These are phyloP conservation scores for Caerostris darwini DNA, from an alignment of 1,140 invertebrate genomes.

Conservation along the genomic window DNA sequence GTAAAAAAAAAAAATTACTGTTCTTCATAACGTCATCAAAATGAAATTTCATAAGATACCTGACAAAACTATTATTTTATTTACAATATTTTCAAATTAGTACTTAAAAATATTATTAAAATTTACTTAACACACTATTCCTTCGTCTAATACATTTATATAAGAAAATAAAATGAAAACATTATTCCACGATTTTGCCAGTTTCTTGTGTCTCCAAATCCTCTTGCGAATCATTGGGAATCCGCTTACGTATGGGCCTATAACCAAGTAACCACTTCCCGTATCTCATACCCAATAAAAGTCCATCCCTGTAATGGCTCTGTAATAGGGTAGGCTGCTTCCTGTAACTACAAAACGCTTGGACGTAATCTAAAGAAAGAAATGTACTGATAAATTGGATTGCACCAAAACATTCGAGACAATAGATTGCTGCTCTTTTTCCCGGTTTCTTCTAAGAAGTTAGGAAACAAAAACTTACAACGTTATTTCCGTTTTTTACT, in stretches of 20 bases:
- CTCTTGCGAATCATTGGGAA: neutral
- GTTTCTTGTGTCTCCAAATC: too few relatives aligned
- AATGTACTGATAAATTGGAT: neutral
- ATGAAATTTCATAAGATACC: too few relatives aligned
- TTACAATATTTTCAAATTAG: too few relatives aligned
- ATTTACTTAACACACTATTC: too few relatives aligned
- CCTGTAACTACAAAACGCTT: neutral
- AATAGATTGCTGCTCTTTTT: neutral
- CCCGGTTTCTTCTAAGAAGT: neutral
- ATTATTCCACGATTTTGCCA: too few relatives aligned
- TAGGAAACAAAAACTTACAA: neutral
- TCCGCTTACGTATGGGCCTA: neutral
- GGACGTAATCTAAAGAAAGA: neutral
- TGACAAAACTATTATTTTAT: too few relatives aligned
- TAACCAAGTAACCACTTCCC: conserved; percentile 10
- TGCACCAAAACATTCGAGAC: neutral
- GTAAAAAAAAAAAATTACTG: too few relatives aligned
- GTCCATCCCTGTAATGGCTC: conserved; percentile 24
- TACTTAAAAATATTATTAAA: too few relatives aligned
- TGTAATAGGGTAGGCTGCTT: neutral
- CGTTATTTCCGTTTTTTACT: neutral
- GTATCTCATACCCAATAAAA: neutral
- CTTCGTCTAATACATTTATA: too few relatives aligned
- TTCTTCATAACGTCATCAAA: too few relatives aligned
- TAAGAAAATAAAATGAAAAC: too few relatives aligned